Conservation (phyloP, 2,888 invertebrate genomes). For the Cryptops parisi region DNA sequence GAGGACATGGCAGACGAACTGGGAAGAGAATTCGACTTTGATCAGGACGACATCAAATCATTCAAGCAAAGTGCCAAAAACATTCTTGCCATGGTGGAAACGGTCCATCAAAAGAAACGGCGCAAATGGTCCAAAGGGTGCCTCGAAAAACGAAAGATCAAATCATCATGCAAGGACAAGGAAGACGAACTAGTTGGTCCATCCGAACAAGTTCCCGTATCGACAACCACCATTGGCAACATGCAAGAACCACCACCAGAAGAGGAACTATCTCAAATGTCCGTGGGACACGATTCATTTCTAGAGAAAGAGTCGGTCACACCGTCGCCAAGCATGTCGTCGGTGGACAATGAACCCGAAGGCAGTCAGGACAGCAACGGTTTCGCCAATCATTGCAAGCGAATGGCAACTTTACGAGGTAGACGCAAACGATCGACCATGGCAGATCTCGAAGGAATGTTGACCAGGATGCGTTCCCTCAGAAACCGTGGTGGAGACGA, state of each 20-base stretch:
- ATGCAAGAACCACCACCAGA: background rate
- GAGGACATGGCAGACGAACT: conserved; percentile 1
- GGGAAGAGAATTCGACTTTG: background rate
- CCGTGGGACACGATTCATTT: background rate
- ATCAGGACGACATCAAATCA: background rate
- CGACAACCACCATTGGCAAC: background rate
- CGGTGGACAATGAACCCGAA: background rate
- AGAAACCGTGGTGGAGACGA: conserved; percentile 1
- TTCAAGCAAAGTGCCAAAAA: conserved; percentile 2
- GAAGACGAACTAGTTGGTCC: background rate
- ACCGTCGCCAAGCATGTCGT: background rate
- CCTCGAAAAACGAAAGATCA: background rate
- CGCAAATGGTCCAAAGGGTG: background rate
- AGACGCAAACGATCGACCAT: background rate
- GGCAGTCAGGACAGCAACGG: background rate
- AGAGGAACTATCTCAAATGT: background rate
- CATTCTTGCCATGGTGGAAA: background rate
- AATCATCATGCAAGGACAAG: background rate
- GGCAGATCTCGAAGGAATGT: conserved; percentile 1
- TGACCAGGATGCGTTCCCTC: conserved; percentile 1
- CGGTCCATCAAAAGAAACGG: background rate
- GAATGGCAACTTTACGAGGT: background rate
- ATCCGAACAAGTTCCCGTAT: too few relatives aligned
- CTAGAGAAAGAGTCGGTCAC: background rate
- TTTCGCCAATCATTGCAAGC: background rate